Evolutionary conservation across 2,797 vertebrate species (phyloP), one percentile per base, ranked within the genome.

Genomic region (Ceryle rudis): DNA sequence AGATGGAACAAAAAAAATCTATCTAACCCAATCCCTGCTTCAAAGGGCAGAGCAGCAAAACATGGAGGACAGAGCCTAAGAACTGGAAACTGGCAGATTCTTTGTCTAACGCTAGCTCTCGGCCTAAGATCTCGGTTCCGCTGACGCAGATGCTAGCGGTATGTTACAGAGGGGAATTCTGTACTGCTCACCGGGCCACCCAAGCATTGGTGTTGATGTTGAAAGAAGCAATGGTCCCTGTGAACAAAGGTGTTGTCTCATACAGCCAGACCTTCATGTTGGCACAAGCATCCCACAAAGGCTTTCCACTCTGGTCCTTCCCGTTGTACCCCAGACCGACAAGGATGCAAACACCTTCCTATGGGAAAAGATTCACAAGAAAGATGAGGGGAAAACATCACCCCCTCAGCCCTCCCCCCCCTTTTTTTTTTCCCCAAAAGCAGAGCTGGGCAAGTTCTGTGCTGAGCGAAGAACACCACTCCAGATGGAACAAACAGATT

Each of bases 161-260:
- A 37, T 9, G 0, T 42, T 47, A 25, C 0, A 65, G 69, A 83
- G 13, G 22, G 55, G 46, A 71, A 29, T 41, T 61, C 5, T 35
- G 35, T 75, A 60, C 42, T 29, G 77, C 99, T 98, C 66, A 99
- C 99, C 99, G 99, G 84, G 99, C 98, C 64, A 99, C 99, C 99
- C 99, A 99, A 51, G 98, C 98, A 5, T 99, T 99, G 51, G 99
- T 99, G 97, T 99, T 99, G 96, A 98, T 99, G 98, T 99, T 99
- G 98, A 99, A 99, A 35, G 99, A 99, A 22, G 98, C 88, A 37
- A 99, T 99, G 85, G 99, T 99, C 92, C 99, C 99, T 7, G 98
- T 98, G 95, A 99, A 99, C 33, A 99, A 98, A 3, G 99, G 99
- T 2, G 98, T 99, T 54, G 99, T 99, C 97, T 99, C 99, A 65